Evolutionary conservation across 1,140 invertebrate genomes (phyloP).

Genomic region (Ips typographus): DNA sequence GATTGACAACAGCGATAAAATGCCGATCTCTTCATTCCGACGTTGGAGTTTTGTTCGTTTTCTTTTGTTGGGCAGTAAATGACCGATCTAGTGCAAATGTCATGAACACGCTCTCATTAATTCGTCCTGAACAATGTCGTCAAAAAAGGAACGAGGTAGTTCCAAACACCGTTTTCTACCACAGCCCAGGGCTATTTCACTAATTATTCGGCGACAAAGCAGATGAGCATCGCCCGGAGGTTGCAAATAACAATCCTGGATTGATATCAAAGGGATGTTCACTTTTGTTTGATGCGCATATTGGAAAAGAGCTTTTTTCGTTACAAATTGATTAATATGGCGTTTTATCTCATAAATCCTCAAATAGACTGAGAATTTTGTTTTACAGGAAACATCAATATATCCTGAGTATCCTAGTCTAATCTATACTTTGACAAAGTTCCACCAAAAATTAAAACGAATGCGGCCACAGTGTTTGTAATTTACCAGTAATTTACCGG

Average conservation of each 20-base stretch:
- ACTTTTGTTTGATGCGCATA: neutral
- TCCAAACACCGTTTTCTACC: conserved; percentile 4
- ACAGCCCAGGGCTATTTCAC: conserved; percentile 2
- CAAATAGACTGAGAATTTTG: no score
- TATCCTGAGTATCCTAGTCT: no score
- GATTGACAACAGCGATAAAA: conserved; percentile 27
- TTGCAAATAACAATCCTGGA: conserved; percentile 9
- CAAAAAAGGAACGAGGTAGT: neutral
- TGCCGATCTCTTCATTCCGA: conserved; percentile 10
- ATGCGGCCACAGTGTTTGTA: no score
- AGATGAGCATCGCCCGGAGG: conserved; percentile 7
- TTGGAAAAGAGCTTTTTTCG: no score
- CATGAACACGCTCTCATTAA: neutral
- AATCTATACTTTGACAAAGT: no score
- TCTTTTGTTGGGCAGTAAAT: conserved; percentile 4
- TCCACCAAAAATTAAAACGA: no score
- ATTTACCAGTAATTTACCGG: no score
- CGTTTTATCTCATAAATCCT: no score
- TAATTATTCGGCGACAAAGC: conserved; percentile 16
- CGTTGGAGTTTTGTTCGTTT: conserved; percentile 6
- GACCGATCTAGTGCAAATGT: conserved; percentile 2
- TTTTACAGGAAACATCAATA: no score
- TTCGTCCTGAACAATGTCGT: neutral
- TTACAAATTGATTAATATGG: no score
- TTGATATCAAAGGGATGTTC: conserved; percentile 11